A percentile compares a stretch with the other conserved stretches of the same genome.
phyloP scores from a whole-genome alignment of 2,113 vertebrate species.

The Brevimyrus niger region DNA sequence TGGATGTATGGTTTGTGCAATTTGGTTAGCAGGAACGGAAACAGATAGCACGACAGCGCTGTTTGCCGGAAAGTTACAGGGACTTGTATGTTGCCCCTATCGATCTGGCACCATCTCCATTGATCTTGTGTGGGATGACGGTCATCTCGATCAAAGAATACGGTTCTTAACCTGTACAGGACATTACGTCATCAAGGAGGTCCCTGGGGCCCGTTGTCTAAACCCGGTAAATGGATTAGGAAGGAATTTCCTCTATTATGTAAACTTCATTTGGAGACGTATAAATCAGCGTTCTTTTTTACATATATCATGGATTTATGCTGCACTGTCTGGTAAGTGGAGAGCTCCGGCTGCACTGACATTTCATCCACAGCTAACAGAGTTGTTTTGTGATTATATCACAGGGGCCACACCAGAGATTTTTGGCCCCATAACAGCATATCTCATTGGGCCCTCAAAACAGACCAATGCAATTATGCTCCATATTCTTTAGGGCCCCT shows the following conservation, averaged over 20 bases:
- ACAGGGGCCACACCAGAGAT: constrained; percentile 29
- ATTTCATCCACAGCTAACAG: constrained; percentile 4
- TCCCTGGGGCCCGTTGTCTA: constrained; percentile 34
- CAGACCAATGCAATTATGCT: not conserved
- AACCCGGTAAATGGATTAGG: constrained; percentile 43
- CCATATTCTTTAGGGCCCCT: not conserved
- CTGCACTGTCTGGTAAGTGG: constrained; percentile 14
- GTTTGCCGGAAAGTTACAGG: constrained; percentile 43
- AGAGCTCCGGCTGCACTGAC: constrained; percentile 22
- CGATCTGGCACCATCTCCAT: constrained; percentile 46
- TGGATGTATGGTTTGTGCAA: not conserved
- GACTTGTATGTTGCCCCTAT: constrained; percentile 50
- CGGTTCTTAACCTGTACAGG: constrained; percentile 44
- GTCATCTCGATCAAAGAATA: constrained; percentile 46
- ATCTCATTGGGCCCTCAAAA: not conserved
- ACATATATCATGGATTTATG: constrained; percentile 22
- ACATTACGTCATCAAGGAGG: constrained; percentile 45
- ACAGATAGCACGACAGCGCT: constrained; percentile 37
- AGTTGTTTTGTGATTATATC: not conserved
- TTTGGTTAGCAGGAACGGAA: constrained; percentile 22
- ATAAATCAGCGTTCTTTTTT: constrained; percentile 42
- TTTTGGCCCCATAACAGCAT: not conserved
- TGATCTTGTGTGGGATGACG: constrained; percentile 40
- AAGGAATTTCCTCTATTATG: constrained; percentile 40
- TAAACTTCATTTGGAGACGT: constrained; percentile 39